Evolutionary conservation across 1,140 invertebrate species (phyloP).

Genomic region (Hypsibius dujardini): DNA sequence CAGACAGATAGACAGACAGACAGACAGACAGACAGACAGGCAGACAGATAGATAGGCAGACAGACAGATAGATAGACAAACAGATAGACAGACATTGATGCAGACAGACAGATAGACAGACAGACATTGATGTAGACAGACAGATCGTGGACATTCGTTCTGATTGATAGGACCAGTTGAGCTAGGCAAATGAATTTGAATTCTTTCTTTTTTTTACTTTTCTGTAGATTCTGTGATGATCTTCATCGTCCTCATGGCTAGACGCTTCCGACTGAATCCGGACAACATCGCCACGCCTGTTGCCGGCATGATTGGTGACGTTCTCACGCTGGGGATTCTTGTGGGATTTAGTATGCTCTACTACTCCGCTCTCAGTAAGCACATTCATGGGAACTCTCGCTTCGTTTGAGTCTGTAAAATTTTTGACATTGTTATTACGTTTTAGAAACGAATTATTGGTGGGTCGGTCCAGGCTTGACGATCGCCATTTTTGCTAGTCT

Average conservation of each 20-base stretch:
- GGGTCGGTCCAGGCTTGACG: conserved; percentile 44
- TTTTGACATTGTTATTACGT: not conserved
- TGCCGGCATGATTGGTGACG: conserved; percentile 78
- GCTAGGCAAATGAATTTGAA: too few relatives aligned
- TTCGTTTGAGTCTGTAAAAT: not conserved
- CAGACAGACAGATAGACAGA: too few relatives aligned
- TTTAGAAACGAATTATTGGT: conserved; percentile 36
- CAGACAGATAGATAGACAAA: too few relatives aligned
- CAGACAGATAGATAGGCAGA: too few relatives aligned
- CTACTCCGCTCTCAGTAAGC: conserved; percentile 44
- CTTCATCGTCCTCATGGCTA: not conserved
- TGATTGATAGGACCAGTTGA: too few relatives aligned
- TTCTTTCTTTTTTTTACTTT: too few relatives aligned
- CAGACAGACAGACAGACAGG: too few relatives aligned
- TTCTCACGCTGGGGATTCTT: conserved; percentile 65
- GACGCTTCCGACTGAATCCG: conserved; percentile 66
- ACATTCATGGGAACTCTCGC: too few relatives aligned
- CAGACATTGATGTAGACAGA: too few relatives aligned
- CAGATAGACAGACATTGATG: too few relatives aligned
- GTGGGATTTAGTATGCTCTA: conserved; percentile 56
- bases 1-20: too few relatives aligned
- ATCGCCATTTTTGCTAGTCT: conserved; percentile 42
- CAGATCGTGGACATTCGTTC: too few relatives aligned
- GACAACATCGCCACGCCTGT: conserved; percentile 94
- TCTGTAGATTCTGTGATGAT: not conserved